Base-by-base conservation (phyloP, 2,888 invertebrate species). In the Tetramorium bicarinatum region DNA sequence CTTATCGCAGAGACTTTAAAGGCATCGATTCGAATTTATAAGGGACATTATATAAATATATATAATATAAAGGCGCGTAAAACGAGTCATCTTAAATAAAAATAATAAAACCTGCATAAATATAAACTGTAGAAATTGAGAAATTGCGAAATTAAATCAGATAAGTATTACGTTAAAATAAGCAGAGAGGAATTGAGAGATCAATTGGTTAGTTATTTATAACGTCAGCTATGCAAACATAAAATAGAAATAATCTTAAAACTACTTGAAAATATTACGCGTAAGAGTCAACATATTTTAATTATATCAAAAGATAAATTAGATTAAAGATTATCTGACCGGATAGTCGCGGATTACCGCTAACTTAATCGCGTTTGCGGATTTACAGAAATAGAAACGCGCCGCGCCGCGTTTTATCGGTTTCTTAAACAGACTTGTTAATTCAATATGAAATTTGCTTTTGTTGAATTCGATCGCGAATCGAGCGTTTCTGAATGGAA, bases 291-390 rank as follows among this genome's bases (percentile, higher is more conserved):
- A 47, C 11, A 47, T 15, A 41, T 41, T 13, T 59, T 29, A 21
- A 64, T 49, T 56, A 44, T 1, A 13, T 18, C 21, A 54, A 38
- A n/a, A 11, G 4, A 47, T 59, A 47, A 80, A 80, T 80, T 71
- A 59, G 44, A 80, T 80, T 80, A 59, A 44, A 59, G 47, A 29
- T n/a, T 54, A 34, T 34, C 44, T 56, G 21, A 67, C 54, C 47
- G 79, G 59, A 72, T 79, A 44, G 3, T 59, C 15, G 79, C 18
- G 71, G 79, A 79, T 56, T 15, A 79, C 44, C 72, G 34, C 47
- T 47, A 34, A 72, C 21, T 34, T 72, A 72, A 80, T 80, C 59
- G 13, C 67, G 71, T 64, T 44, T 72, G 71, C 71, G 25, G 59
- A 21, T 25, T 71, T n/a, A 13, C 18, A 25, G 21, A 47, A 79